Conservation (phyloP, 1,140 invertebrate species). For the Caenorhabditis tropicalis region DNA sequence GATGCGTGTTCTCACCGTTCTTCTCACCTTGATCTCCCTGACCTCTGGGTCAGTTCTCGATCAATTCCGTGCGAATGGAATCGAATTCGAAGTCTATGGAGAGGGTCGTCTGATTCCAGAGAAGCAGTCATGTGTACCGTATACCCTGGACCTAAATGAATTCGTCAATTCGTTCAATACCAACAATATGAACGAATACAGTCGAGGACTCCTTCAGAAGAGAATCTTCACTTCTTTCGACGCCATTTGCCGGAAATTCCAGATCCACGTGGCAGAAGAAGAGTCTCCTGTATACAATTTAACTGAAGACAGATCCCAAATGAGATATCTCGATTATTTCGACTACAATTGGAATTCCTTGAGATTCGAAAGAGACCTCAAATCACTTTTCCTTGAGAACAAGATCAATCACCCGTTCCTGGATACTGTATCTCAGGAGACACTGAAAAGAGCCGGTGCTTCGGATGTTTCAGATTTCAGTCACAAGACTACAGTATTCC, state of each 20-base stretch:
- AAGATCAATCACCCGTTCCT: conserved; percentile 44
- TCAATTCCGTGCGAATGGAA: conserved; percentile 29
- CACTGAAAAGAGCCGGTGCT: conserved; percentile 1
- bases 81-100: conserved; percentile 46
- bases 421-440: conserved; percentile 2
- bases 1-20: neutral
- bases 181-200: conserved; percentile 47
- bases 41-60: conserved; percentile 24
- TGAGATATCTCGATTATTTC: conserved; percentile 46
- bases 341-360: conserved; percentile 45
- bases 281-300: neutral
- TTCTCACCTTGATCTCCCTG: neutral
- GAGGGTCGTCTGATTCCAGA: conserved; percentile 46
- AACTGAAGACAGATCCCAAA: neutral
- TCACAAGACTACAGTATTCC: conserved; percentile 50
- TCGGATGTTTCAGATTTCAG: conserved; percentile 32
- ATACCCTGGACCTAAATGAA: conserved; percentile 42
- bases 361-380: conserved; percentile 47
- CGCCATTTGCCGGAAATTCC: conserved; percentile 19
- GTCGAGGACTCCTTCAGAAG: neutral
- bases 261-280: neutral
- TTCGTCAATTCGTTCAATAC: conserved; percentile 44
- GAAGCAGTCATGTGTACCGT: conserved; percentile 36
- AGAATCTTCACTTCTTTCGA: conserved; percentile 16
- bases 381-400: conserved; percentile 50